phyloP scores from a whole-genome alignment of 2,113 vertebrate genomes.

The Alethe diademata region DNA sequence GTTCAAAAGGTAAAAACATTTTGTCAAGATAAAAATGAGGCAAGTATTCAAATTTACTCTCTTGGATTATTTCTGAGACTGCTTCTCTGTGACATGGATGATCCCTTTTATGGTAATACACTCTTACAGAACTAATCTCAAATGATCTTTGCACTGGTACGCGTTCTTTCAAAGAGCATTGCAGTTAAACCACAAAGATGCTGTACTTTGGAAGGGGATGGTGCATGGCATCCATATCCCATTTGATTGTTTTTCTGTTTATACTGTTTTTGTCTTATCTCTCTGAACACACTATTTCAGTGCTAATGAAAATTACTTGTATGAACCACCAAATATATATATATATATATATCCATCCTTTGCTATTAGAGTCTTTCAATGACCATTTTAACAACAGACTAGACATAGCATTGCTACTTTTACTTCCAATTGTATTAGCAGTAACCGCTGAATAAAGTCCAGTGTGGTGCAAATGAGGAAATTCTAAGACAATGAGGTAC shows the following conservation, averaged over 20 bases:
- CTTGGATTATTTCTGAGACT: slow-evolving; percentile 29
- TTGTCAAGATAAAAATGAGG: slow-evolving; percentile 45
- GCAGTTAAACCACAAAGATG: background rate
- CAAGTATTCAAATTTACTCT: slow-evolving; percentile 29
- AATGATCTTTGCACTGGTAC: background rate
- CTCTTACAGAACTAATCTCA: background rate
- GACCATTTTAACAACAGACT: background rate
- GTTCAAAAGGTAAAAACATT: slow-evolving; percentile 43
- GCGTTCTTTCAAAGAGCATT: background rate
- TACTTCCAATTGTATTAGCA: background rate
- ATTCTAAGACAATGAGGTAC: background rate
- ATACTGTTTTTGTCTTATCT: background rate
- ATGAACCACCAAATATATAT: background rate
- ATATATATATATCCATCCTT: background rate
- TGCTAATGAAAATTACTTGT: background rate
- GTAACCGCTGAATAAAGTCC: background rate
- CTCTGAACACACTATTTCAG: background rate
- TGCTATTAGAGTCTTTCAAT: background rate
- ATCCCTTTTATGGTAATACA: slow-evolving; percentile 20
- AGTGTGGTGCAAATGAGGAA: background rate
- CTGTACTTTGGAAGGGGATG: background rate
- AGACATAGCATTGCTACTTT: background rate
- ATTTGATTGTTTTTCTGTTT: background rate
- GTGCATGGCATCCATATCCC: background rate
- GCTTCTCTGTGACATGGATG: background rate